These are phyloP conservation scores for Himalopsyche kuldschensis DNA, from an alignment of 2,888 invertebrate genomes.

Conservation along the genomic window DNA sequence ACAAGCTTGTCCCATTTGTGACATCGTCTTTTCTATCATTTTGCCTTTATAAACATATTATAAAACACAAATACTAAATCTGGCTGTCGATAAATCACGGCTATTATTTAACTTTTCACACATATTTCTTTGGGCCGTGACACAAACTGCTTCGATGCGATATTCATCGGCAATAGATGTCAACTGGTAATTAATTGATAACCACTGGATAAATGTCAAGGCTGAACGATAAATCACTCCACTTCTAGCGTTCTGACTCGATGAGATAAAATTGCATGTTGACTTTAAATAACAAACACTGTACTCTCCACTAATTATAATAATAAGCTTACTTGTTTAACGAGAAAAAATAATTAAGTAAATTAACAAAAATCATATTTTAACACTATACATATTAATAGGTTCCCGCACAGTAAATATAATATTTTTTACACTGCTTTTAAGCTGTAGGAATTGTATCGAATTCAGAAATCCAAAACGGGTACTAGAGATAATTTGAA, in stretches of 20 bases:
- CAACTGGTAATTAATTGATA: not conserved
- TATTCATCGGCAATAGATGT: not conserved
- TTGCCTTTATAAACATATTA: not conserved
- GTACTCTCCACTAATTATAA: not conserved
- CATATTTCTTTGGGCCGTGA: not conserved
- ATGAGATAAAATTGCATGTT: not conserved
- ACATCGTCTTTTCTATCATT: not conserved
- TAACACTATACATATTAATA: too few species aligned
- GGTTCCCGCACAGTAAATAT: too few species aligned
- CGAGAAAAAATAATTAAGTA: too few species aligned
- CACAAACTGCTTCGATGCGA: not conserved
- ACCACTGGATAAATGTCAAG: not conserved
- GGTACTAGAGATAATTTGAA: too few species aligned
- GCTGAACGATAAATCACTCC: not conserved
- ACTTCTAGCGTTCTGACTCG: not conserved
- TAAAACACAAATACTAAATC: not conserved
- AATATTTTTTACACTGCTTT: too few species aligned
- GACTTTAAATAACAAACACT: not conserved
- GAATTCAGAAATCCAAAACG: too few species aligned
- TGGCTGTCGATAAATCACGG: not conserved
- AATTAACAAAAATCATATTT: too few species aligned
- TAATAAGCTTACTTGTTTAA: not conserved
- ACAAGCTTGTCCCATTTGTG: not conserved
- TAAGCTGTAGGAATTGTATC: too few species aligned
- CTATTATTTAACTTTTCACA: not conserved